Conservation (phyloP, 2,113 vertebrate genomes). For the Vicugna pacos region DNA sequence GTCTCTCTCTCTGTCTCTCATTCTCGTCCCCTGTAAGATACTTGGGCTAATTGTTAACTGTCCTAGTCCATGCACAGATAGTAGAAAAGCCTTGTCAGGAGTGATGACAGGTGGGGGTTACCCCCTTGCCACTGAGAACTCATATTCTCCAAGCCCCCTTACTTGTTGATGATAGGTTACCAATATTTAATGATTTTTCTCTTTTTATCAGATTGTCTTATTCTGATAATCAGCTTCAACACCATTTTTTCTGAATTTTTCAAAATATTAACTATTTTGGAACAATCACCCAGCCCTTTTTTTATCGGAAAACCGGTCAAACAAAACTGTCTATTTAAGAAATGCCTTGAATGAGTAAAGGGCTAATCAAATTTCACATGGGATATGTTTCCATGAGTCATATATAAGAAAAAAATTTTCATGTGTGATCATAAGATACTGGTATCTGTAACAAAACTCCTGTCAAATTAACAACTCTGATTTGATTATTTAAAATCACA, state of each 20-base stretch:
- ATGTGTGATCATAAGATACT: slow-evolving; percentile 15
- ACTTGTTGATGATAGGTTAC: not conserved
- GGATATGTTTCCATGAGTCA: slow-evolving; percentile 2
- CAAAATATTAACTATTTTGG: slow-evolving; percentile 38
- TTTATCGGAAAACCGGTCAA: slow-evolving; percentile 30
- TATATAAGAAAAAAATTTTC: not conserved
- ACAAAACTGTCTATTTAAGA: slow-evolving; percentile 59
- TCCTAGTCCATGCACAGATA: not conserved
- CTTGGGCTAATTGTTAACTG: not conserved
- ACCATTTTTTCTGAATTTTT: slow-evolving; percentile 28
- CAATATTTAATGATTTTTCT: not conserved
- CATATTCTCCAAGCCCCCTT: not conserved
- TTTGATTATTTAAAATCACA: slow-evolving; percentile 26
- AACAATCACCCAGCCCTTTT: not conserved
- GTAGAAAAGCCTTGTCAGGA: not conserved
- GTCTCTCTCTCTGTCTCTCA: accelerated
- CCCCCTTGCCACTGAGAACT: not conserved
- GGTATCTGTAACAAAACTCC: not conserved
- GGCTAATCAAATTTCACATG: slow-evolving; percentile 11
- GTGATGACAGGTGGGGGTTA: not conserved
- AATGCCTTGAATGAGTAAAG: slow-evolving; percentile 47
- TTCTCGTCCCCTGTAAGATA: not conserved
- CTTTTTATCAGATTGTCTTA: not conserved
- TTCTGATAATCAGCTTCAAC: slow-evolving; percentile 29
- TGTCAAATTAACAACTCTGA: not conserved